Evolutionary conservation across 2,888 invertebrate species (phyloP), one percentile per base, ranked within the genome.

Genomic region (Nasonovia ribisnigri): DNA sequence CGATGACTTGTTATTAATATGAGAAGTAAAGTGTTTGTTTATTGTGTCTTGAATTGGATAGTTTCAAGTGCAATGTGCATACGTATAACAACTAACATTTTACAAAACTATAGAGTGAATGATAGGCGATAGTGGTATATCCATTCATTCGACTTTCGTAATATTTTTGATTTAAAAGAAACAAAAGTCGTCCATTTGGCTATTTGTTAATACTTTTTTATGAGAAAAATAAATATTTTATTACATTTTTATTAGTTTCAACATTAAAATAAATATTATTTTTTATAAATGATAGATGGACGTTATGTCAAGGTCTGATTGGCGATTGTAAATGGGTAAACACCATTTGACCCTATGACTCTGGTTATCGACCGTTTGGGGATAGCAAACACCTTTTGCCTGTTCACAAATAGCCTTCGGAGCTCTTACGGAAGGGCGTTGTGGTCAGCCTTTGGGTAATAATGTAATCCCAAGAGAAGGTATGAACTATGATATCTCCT

Each of bases 351-450:
- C 88, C 88, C 92, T 36, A 48, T 48, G 87, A n/a, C 84, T 46
- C 46, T 48, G 36, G 42, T 92, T 77, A 92, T 92, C 67, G 92
- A 92, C 92, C 92, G 48, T 48, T 11, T 67, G 51, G 42, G 92
- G 57, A 60, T 29, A 16, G 67, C 67, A 54, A 92, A 92, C 92
- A 92, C 88, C 88, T 92, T 88, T 88, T 88, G 67, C 92, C 88
- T n/a, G 88, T 77, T 92, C 87, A 48, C 92, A 92, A 92, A 92
- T 92, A 87, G 92, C 92, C 48, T 87, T 42, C 42, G 48, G 87
- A 60, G 29, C 57, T 87, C 42, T 48, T 90, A 42, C 29, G 29
- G 16, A 77, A 54, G 67, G 88, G 48, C 29, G 51, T 54, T 92
- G 88, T 51, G 92, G 92, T 92, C 88, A 51, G 77, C 88, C 51